These are phyloP conservation scores for Himalopsyche kuldschensis DNA, from an alignment of 2,888 invertebrate genomes.

Conservation along the genomic window DNA sequence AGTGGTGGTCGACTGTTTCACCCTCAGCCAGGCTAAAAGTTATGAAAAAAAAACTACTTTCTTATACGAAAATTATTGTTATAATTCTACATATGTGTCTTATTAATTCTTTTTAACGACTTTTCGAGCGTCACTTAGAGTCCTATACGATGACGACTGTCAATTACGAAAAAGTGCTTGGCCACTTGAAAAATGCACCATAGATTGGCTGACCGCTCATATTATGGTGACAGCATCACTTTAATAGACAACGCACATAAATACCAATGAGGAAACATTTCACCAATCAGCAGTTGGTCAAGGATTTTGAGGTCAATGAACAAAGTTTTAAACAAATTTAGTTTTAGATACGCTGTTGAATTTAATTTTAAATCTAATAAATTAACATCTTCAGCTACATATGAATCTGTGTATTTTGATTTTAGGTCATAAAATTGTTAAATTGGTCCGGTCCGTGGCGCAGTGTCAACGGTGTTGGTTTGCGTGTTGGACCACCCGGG, in stretches of 20 bases:
- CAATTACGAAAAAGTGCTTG: not conserved
- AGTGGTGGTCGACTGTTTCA: too few relatives aligned
- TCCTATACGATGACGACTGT: not conserved
- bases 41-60: too few relatives aligned
- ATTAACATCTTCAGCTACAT: not conserved
- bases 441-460: too few relatives aligned
- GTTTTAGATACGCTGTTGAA: not conserved
- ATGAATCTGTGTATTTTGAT: not conserved
- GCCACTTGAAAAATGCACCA: not conserved
- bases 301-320: not conserved
- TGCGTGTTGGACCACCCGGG: too few relatives aligned
- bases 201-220: not conserved
- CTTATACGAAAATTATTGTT: too few relatives aligned
- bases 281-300: not conserved
- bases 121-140: too few relatives aligned
- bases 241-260: not conserved
- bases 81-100: too few relatives aligned
- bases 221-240: not conserved
- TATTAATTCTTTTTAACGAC: too few relatives aligned
- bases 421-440: not conserved
- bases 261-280: not conserved
- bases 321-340: not conserved
- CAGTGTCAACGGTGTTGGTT: too few relatives aligned
- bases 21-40: too few relatives aligned
- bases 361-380: not conserved